Conservation (phyloP, 2,113 vertebrate species). For the Sylvia atricapilla region DNA sequence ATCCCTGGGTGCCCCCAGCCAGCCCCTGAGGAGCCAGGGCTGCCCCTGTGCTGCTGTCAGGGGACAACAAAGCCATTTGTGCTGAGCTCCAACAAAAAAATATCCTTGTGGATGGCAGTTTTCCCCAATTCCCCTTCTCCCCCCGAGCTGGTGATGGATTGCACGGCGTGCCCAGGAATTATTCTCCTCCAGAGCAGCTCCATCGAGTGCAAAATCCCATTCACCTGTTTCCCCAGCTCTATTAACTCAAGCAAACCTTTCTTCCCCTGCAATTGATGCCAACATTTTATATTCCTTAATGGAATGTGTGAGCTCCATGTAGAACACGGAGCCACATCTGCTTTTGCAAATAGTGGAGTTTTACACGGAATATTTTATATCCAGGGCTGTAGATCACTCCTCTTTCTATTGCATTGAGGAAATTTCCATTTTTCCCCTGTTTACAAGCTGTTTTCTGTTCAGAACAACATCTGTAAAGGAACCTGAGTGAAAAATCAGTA, state of each 20-base stretch:
- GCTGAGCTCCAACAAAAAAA: neutral
- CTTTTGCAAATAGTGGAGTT: neutral
- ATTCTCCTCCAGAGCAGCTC: neutral
- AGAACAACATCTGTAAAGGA: neutral
- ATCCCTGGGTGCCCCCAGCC: accelerated
- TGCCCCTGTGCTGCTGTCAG: accelerated
- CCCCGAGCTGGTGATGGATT: neutral
- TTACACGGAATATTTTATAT: neutral
- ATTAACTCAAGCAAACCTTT: neutral
- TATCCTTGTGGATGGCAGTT: neutral
- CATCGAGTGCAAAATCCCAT: neutral
- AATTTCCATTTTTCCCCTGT: constrained; percentile 4
- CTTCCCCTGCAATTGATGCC: neutral
- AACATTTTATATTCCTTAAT: neutral
- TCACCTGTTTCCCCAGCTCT: neutral
- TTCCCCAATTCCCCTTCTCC: accelerated
- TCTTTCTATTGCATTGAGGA: neutral
- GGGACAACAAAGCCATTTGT: accelerated
- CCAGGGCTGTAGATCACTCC: neutral
- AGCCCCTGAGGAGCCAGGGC: accelerated
- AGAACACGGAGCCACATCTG: neutral
- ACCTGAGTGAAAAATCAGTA: neutral
- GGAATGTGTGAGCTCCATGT: neutral
- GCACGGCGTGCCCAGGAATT: neutral
- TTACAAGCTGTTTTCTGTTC: neutral